A percentile compares a stretch with the other conserved stretches of the same genome.
Evolutionary conservation across 2,888 invertebrate species (phyloP).

Genomic region (Timema podura): DNA sequence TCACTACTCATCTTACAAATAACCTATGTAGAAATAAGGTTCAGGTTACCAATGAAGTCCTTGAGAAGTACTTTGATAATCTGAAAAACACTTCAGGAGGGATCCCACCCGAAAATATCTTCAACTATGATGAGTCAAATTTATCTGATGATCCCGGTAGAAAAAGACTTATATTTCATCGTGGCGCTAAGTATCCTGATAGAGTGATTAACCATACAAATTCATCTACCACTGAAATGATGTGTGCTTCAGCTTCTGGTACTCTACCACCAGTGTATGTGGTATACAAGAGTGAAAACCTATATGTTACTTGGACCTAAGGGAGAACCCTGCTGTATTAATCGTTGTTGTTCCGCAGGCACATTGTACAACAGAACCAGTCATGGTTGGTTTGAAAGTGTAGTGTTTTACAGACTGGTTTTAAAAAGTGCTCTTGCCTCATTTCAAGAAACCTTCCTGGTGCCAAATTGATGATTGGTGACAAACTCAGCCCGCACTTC

Average conservation of each 20-base stretch:
- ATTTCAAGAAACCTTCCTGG: background rate
- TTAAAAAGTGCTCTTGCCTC: background rate
- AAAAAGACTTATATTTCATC: slow-evolving; percentile 31
- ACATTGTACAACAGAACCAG: background rate
- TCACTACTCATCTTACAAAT: too few species aligned
- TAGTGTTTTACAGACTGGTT: background rate
- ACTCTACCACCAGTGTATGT: slow-evolving; percentile 34
- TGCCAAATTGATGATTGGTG: background rate
- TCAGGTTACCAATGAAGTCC: too few species aligned
- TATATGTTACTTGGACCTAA: slow-evolving; percentile 35
- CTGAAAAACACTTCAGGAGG: background rate
- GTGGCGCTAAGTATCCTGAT: slow-evolving; percentile 35
- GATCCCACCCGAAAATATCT: slow-evolving; percentile 10
- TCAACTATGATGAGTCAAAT: slow-evolving; percentile 18
- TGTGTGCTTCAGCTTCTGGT: slow-evolving; percentile 34
- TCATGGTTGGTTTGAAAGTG: background rate
- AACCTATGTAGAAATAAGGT: too few species aligned
- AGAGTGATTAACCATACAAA: slow-evolving; percentile 35
- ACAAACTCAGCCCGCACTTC: background rate
- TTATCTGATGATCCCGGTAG: slow-evolving; percentile 29
- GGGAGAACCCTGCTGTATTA: background rate
- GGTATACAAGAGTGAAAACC: slow-evolving; percentile 34
- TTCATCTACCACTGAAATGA: slow-evolving; percentile 33
- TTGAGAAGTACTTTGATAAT: too few species aligned
- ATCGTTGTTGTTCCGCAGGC: background rate